Conservation (phyloP, 2,888 invertebrate species). For the Pheosia tremula region DNA sequence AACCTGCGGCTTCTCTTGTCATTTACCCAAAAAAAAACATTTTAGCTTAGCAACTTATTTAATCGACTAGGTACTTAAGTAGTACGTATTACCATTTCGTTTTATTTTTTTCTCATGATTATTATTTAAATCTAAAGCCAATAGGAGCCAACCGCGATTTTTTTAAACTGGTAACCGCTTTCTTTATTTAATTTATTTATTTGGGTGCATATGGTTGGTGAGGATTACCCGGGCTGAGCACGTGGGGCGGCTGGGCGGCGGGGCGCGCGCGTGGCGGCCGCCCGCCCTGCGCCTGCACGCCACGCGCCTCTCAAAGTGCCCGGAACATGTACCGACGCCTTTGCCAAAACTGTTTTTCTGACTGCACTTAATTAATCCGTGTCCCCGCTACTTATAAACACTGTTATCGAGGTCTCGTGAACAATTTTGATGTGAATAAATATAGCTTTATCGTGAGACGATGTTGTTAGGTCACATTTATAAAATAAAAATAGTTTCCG, state of each 20-base stretch:
- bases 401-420: constrained; percentile 19
- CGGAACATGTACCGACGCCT: constrained; percentile 70
- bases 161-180: constrained; percentile 46
- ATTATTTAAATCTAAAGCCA: constrained; percentile 58
- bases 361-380: constrained; percentile 79
- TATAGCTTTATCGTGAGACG: too few species aligned
- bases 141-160: constrained; percentile 39
- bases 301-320: constrained; percentile 68
- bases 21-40: too few species aligned
- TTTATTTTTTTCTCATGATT: constrained; percentile 58
- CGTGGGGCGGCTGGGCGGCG: constrained; percentile 32
- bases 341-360: constrained; percentile 67
- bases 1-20: too few species aligned
- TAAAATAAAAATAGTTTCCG: too few species aligned
- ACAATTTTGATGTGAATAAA: constrained; percentile 14
- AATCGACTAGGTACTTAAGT: too few species aligned
- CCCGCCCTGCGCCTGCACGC: constrained; percentile 40
- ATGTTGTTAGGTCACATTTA: too few species aligned
- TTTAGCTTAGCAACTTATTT: too few species aligned
- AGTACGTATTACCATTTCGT: neutral
- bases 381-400: constrained; percentile 49
- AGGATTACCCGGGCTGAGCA: constrained; percentile 64
- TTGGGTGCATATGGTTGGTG: constrained; percentile 69
- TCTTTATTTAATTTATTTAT: constrained; percentile 81
- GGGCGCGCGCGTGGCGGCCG: constrained; percentile 17